Conservation (phyloP, 2,797 vertebrate species). For the Spinus pinus region DNA sequence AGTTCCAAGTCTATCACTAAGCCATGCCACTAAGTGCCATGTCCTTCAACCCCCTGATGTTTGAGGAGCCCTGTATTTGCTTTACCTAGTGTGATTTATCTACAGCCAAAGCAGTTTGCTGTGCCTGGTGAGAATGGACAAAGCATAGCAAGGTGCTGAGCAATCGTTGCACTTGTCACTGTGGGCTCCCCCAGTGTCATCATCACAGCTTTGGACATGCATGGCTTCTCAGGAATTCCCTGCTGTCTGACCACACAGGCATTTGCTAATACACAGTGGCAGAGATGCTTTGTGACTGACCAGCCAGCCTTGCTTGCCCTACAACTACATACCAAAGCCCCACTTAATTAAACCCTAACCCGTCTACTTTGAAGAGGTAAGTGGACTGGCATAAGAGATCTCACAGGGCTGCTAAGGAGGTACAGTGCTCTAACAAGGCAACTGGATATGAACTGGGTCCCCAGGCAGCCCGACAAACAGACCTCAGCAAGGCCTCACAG, state of each 20-base stretch:
- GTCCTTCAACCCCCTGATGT: background rate
- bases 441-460: background rate
- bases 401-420: background rate
- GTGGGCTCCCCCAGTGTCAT: background rate
- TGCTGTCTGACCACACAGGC: background rate
- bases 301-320: background rate
- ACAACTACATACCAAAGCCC: background rate
- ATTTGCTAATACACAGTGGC: background rate
- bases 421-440: background rate
- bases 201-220: background rate
- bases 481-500: background rate
- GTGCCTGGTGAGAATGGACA: background rate
- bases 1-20: background rate
- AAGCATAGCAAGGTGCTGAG: slow-evolving; percentile 35
- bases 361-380: background rate
- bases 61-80: background rate
- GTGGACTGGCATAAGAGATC: background rate
- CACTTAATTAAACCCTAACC: background rate
- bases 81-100: background rate
- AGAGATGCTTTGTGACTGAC: background rate
- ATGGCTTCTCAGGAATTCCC: slow-evolving; percentile 29
- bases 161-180: background rate
- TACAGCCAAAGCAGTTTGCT: background rate
- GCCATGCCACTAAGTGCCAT: background rate
- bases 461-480: background rate